Percentiles rank a stretch among this genome's conserved stretches.
These are phyloP conservation scores for Apteryx owenii DNA, from an alignment of 2,113 vertebrate genomes.

Conservation along the genomic window DNA sequence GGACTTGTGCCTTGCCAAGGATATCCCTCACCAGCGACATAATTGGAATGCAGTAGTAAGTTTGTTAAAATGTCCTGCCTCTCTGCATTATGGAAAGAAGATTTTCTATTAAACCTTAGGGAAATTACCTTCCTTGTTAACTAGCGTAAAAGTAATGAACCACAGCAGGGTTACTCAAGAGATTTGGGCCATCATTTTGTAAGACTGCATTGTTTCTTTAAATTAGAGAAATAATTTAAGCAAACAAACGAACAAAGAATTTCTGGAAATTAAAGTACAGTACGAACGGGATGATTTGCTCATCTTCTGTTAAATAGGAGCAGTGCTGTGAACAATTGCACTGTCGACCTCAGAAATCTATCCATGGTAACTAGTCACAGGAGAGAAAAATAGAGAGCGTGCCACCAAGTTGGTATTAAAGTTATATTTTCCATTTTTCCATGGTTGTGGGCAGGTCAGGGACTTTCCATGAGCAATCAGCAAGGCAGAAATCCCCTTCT, in stretches of 20 bases:
- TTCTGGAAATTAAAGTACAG: slow-evolving; percentile 60
- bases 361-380: slow-evolving; percentile 63
- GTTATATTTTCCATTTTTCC: slow-evolving; percentile 28
- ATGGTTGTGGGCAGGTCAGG: not conserved
- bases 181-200: slow-evolving; percentile 16
- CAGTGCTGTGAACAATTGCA: slow-evolving; percentile 36
- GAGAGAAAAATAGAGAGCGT: slow-evolving; percentile 49
- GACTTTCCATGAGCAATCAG: slow-evolving; percentile 49
- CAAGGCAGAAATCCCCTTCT: slow-evolving; percentile 36
- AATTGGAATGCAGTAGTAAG: not conserved
- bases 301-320: slow-evolving; percentile 41
- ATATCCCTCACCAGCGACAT: not conserved
- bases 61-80: slow-evolving; percentile 14
- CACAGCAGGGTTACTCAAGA: slow-evolving; percentile 44
- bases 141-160: slow-evolving; percentile 34
- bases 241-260: slow-evolving; percentile 60
- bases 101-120: slow-evolving; percentile 56
- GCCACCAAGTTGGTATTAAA: slow-evolving; percentile 51
- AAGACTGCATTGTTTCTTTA: slow-evolving; percentile 58
- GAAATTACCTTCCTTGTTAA: slow-evolving; percentile 61
- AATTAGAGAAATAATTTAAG: slow-evolving; percentile 68
- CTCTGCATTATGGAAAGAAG: slow-evolving; percentile 14
- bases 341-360: slow-evolving; percentile 59
- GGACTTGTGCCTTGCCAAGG: not conserved
- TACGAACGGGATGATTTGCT: slow-evolving; percentile 34